Conservation (phyloP, 2,888 invertebrate species). For the Eupithecia vulgata region DNA sequence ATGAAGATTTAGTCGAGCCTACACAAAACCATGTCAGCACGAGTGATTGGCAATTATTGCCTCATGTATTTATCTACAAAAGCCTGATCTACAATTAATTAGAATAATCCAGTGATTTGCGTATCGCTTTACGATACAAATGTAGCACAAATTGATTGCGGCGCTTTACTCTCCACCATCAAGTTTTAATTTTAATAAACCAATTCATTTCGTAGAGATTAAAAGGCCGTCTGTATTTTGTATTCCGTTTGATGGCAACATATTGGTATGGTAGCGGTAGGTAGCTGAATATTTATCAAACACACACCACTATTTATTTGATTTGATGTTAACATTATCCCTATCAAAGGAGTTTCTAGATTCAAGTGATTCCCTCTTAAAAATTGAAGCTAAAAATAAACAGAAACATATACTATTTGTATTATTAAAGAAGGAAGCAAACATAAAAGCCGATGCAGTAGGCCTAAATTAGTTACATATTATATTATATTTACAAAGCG, state of each 20-base stretch:
- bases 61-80: not conserved
- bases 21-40: not conserved
- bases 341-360: not conserved
- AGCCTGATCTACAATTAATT: conserved; percentile 5
- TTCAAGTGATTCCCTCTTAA: not conserved
- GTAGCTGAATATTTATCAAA: not conserved
- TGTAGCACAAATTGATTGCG: conserved; percentile 21
- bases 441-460: no score
- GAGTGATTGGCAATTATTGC: conserved; percentile 1
- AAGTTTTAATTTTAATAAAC: conserved; percentile 26
- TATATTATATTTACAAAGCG: no score
- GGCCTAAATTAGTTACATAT: no score
- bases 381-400: not conserved
- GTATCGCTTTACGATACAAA: conserved; percentile 16
- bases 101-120: conserved; percentile 11
- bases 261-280: not conserved
- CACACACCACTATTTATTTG: not conserved
- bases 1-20: not conserved
- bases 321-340: not conserved
- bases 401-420: no score
- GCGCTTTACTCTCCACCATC: conserved; percentile 9
- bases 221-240: conserved; percentile 23
- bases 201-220: conserved; percentile 28
- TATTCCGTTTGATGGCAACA: conserved; percentile 29
- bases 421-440: no score